These are phyloP conservation scores for Notiomystis cincta DNA, from an alignment of 2,113 vertebrate genomes.

Conservation along the genomic window DNA sequence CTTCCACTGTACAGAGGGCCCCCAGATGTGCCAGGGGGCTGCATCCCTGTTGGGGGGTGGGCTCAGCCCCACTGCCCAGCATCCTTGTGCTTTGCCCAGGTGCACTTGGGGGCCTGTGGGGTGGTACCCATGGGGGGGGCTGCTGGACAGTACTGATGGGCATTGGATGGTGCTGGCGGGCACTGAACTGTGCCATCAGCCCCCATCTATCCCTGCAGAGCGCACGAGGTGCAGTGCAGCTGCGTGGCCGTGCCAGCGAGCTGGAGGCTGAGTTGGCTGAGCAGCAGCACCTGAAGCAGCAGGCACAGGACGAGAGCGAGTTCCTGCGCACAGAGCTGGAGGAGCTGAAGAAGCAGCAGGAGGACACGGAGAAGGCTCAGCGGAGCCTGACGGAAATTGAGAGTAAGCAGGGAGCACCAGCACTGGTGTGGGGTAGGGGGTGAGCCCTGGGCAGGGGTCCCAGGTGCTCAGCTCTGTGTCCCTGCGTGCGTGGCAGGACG, in stretches of 20 bases:
- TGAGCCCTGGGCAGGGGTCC: background rate
- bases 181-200: rapidly evolving
- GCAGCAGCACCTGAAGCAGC: conserved; percentile 89
- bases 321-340: conserved; percentile 90
- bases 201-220: conserved; percentile 56
- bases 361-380: conserved; percentile 94
- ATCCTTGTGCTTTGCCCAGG: background rate
- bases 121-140: rapidly evolving
- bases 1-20: background rate
- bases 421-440: rapidly evolving
- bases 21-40: background rate
- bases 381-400: conserved; percentile 91
- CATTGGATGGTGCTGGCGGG: background rate
- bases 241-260: conserved; percentile 85
- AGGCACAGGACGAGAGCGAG: conserved; percentile 87
- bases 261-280: conserved; percentile 93
- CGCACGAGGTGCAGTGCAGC: conserved; percentile 77
- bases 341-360: conserved; percentile 85
- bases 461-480: background rate
- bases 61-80: background rate
- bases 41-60: rapidly evolving
- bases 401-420: conserved; percentile 71
- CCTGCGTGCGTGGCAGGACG: conserved; percentile 67
- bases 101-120: rapidly evolving
- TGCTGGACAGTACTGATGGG: background rate